phyloP scores from a whole-genome alignment of 2,797 vertebrate genomes.

The Danio kyathit region DNA sequence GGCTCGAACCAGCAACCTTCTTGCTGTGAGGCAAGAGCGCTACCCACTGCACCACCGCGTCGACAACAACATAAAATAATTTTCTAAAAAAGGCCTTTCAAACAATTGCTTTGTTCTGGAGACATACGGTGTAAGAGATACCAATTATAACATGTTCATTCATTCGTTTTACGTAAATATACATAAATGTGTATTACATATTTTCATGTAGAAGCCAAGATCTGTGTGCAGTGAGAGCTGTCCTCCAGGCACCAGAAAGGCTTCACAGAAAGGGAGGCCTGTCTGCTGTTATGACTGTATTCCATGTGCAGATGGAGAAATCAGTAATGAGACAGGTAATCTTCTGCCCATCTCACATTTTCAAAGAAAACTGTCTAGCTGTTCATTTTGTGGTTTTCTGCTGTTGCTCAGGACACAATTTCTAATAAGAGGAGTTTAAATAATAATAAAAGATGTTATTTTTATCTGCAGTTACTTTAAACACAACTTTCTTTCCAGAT shows the following conservation, averaged over 20 bases:
- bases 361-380: conserved; percentile 44
- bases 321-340: conserved; percentile 79
- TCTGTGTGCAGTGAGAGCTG: conserved; percentile 80
- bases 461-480: conserved; percentile 28
- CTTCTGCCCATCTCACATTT: neutral
- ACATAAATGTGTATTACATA: neutral
- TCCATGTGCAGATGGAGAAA: conserved; percentile 54
- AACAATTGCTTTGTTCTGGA: neutral
- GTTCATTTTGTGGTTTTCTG: conserved; percentile 49
- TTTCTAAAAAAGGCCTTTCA: neutral
- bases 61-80: neutral
- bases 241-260: conserved; percentile 73
- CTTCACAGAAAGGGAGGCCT: conserved; percentile 58
- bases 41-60: no score
- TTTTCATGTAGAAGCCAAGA: conserved; percentile 66
- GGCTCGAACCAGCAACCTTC: no score
- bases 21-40: no score
- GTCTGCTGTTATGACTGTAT: no score
- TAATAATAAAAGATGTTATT: neutral
- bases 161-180: neutral
- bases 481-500: conserved; percentile 74
- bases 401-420: neutral
- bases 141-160: neutral
- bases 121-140: neutral
- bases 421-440: neutral